Conservation (phyloP, 2,113 vertebrate species). For the Tachuris rubrigastra region DNA sequence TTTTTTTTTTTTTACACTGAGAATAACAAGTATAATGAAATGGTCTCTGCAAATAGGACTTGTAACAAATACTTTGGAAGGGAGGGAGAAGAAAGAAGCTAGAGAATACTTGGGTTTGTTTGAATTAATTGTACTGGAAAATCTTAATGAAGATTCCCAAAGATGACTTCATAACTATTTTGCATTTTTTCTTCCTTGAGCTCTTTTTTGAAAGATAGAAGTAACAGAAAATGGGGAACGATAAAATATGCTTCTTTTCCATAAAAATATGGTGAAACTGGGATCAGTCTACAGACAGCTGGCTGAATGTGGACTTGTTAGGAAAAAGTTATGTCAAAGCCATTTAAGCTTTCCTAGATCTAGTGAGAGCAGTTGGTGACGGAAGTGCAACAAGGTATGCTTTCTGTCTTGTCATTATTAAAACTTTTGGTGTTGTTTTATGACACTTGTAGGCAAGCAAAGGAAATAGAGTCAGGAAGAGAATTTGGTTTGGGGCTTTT, state of each 20-base stretch:
- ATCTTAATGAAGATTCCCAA: neutral
- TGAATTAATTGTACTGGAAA: neutral
- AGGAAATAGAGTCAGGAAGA: neutral
- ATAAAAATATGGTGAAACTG: neutral
- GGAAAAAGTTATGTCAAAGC: neutral
- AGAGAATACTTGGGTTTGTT: neutral
- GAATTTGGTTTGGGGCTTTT: neutral
- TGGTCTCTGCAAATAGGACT: neutral
- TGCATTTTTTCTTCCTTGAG: neutral
- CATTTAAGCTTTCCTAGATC: neutral
- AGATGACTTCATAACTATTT: neutral
- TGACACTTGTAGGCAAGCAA: neutral
- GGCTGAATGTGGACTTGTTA: neutral
- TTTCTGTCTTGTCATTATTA: neutral
- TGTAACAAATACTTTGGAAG: neutral
- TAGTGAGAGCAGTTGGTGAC: neutral
- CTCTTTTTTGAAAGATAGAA: neutral
- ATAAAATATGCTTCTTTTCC: neutral
- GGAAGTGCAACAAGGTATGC: neutral
- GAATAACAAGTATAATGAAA: neutral
- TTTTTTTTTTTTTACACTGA: neutral
- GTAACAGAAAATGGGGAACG: neutral
- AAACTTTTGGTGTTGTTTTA: neutral
- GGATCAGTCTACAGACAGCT: neutral
- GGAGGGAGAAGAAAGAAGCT: neutral